Conservation (phyloP, 2,113 vertebrate species). For the Grantiella picta region DNA sequence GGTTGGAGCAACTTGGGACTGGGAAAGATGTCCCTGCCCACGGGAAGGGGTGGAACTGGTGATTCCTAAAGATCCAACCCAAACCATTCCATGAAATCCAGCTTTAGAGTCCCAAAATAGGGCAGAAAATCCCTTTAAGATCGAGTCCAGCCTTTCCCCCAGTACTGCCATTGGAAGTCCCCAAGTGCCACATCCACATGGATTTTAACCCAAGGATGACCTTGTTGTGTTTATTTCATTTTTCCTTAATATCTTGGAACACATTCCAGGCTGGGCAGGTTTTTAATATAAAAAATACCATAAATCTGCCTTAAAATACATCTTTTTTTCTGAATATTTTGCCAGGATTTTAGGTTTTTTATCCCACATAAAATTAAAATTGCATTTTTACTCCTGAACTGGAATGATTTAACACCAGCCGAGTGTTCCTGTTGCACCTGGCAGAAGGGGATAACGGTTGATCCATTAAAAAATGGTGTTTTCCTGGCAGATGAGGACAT, state of each 20-base stretch:
- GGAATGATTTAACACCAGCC: neutral
- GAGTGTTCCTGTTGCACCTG: neutral
- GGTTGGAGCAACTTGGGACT: neutral
- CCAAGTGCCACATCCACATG: neutral
- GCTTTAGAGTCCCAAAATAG: neutral
- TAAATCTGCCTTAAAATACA: neutral
- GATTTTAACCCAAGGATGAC: neutral
- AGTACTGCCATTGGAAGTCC: neutral
- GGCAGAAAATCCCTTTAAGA: neutral
- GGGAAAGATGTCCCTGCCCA: neutral
- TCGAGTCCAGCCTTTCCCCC: neutral
- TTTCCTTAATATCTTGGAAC: neutral
- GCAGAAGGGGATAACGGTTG: neutral
- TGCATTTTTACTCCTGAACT: neutral
- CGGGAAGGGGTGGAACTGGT: neutral
- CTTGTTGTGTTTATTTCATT: neutral
- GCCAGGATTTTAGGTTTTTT: too few relatives aligned
- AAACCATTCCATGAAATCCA: neutral
- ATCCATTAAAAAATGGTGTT: neutral
- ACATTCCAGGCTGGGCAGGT: neutral
- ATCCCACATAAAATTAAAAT: neutral
- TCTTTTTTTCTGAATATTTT: neutral
- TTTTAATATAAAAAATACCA: neutral
- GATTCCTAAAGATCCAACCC: neutral
- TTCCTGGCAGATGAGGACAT: neutral